Evolutionary conservation across 53 echinoderm and acorn worm species (phyloP), one percentile per base, ranked within the genome.

Genomic region (Henricia sp.): DNA sequence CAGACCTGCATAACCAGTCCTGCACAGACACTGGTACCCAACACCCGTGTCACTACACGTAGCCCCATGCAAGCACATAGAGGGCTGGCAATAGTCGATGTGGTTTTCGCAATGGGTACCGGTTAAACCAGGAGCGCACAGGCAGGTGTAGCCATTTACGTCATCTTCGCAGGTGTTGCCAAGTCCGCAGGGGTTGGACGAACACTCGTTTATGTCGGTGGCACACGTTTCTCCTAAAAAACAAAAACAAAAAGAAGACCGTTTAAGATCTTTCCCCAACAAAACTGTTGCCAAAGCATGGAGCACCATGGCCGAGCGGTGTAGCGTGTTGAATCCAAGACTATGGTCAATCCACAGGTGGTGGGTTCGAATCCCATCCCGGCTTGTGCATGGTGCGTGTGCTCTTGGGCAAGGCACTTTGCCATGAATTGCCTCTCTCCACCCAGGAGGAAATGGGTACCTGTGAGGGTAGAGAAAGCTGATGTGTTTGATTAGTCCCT

Each of bases 111-210:
- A 93, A 13, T 54, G 74, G 64, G 43, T 26, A 37, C 93, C 93
- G 11, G 58, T 77, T 42, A 74, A 87, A 3, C 77, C 71, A 1
- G 87, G 77, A 19, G 62, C 65, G 37, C 93, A 93, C 37, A 71
- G 55, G 72, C 93, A 93, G 36, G 24, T 41, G 57, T 82, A 93
- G 24, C 83, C 56, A 34, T 59, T 68, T 14, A 78, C 17, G 33
- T 70, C 71, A 48, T 93, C 90, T 39, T 77, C 52, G 51, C 93
- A 93, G 20, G 66, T 90, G 24, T 66, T 84, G 20, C 71, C 72
- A 42, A 71, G 62, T 11, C 34, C n/a, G 44, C 90, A 90, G 23
- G 90, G 90, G 19, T 72, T 68, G 1, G 68, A 42, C 25, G 46
- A 68, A 82, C 93, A 93, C 24, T 90, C 90, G n/a, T 93, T 30